Base-by-base conservation (phyloP, 2,888 invertebrate genomes). In the Eulithis testata region DNA sequence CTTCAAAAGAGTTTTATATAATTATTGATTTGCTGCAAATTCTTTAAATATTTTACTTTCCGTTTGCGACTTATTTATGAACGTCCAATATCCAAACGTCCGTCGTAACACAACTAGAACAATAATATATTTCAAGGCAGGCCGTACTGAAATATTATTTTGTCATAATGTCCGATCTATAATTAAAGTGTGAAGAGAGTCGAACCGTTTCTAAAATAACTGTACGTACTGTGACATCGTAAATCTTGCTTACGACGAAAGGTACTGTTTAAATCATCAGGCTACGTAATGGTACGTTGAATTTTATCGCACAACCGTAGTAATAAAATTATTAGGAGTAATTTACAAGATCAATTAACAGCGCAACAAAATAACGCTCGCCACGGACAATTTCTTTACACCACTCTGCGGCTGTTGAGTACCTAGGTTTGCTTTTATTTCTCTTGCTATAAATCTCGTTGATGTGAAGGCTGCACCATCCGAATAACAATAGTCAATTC, bases 121-220 rank as follows among this genome's bases (percentile, higher is more conserved):
- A 79, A 81, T 83, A 56, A 86, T 85, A 77, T 76, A 76, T 78
- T 77, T 86, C 84, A 85, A 84, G 84, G 84, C 80, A 80, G 80
- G 78, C 81, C 78, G 77, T 81, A 80, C 83, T 83, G 78, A 84
- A 85, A 85, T 84, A 86, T 86, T 83, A 87, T 87, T 84, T 85
- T 83, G 85, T 88, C 86, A 86, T 87, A 88, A 88, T 90, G 86
- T 85, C 79, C 79, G 79, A 65, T 85, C 89, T 91, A 91, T 90
- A 89, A 87, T 89, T 91, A 90, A 87, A 88, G 83, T 84, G 89
- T 81, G 87, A 87, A 88, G 88, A 87, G 88, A 89, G 85, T 83
- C 83, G 86, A 86, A 86, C 85, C 71, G 82, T 76, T 86, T 87
- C 86, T 85, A 90, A 91, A 91, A 90, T 91, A 91, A 82, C 76